Evolutionary conservation across 2,113 vertebrate genomes (phyloP).

Genomic region (Chloropsis hardwickii): DNA sequence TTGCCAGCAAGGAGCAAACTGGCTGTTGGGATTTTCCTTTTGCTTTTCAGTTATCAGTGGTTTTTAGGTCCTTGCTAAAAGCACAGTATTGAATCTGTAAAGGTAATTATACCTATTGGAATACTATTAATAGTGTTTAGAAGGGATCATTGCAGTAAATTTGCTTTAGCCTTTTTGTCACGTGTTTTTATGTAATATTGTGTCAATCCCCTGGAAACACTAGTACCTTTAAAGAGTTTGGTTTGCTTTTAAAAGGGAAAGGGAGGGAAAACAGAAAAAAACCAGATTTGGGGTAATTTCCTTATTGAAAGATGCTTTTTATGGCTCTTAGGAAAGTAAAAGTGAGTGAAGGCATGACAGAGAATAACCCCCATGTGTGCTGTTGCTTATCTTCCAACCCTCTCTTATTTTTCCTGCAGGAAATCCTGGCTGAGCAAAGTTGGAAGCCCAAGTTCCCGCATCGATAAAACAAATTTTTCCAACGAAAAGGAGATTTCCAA

Average conservation of each 20-base stretch:
- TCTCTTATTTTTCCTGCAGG: slow-evolving; percentile 69
- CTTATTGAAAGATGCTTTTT: background rate
- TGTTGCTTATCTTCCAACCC: background rate
- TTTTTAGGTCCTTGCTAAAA: background rate
- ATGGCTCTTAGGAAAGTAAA: background rate
- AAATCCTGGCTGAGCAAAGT: slow-evolving; percentile 85
- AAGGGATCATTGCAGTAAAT: background rate
- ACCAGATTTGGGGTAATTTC: background rate
- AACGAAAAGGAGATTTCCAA: slow-evolving; percentile 83
- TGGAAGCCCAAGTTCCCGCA: slow-evolving; percentile 88
- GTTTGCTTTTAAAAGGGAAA: background rate
- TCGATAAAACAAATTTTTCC: slow-evolving; percentile 80
- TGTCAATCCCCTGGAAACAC: background rate
- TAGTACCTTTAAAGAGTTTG: background rate
- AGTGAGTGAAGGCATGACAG: background rate
- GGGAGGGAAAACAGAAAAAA: background rate
- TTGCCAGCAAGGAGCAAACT: background rate
- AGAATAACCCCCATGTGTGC: background rate
- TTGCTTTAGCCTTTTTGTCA: background rate
- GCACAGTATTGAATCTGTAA: background rate
- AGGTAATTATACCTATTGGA: background rate
- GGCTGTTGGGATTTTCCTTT: background rate
- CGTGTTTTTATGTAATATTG: background rate
- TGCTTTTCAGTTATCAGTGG: background rate
- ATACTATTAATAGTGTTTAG: background rate